Base-by-base conservation (phyloP, 2,888 invertebrate species). In the Elegia similella region DNA sequence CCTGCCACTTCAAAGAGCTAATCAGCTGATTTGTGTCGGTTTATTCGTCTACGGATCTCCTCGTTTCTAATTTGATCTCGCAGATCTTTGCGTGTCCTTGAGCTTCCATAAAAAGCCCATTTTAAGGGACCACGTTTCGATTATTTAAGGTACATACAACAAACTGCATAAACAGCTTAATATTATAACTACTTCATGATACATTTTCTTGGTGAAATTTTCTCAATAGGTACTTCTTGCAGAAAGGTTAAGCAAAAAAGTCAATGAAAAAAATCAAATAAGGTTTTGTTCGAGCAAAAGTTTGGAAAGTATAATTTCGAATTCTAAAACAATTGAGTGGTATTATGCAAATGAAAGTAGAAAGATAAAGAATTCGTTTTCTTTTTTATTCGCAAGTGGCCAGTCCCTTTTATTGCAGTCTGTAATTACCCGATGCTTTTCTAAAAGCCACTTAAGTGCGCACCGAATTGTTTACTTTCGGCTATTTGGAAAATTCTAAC, bases 341-440 rank as follows among this genome's bases (percentile, higher is more conserved):
- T 46, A 46, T 46, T 46, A 46, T 29, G 23, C 46, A 46, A 46
- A 46, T 46, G 46, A 17, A 46, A 38, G 38, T 38, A 38, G 38
- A 38, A 38, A 46, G 23, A n/a, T 10, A 46, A 46, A 29, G 15
- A 46, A 46, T 46, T 29, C 23, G 23, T 46, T 17, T 46, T 46
- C 23, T 16, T 16, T 43, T 44, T 46, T 46, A 46, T 46, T 46
- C 46, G 46, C 46, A 46, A 46, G 46, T 46, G 46, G 46, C 46
- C 46, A 23, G 23, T 46, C 46, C 29, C 23, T 46, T 46, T 23
- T 46, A 46, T 46, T 46, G 46, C 46, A 46, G 46, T 2, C 46
- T n/a, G 46, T 46, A 46, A 46, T 46, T 46, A 46, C 46, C 29
- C 17, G 23, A 23, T 17, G 10, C 23, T 46, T 46, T 46, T 23